Conservation (phyloP, 2,888 invertebrate species). For the Athetis lepigone region DNA sequence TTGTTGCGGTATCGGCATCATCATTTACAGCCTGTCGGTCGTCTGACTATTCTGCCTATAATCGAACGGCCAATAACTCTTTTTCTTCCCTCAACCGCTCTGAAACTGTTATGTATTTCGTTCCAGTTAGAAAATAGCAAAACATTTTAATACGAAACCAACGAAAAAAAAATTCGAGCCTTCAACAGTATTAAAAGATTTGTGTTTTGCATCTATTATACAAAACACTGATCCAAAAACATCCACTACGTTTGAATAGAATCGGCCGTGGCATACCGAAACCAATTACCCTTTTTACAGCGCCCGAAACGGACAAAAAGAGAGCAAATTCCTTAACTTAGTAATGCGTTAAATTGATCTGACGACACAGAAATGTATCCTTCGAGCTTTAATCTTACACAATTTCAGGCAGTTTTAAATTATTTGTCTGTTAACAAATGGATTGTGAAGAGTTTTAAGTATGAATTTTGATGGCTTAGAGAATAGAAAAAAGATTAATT, state of each 20-base stretch:
- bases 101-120: background rate
- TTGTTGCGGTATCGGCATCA: too few relatives aligned
- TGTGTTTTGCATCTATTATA: constrained; percentile 17
- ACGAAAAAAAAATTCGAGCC: background rate
- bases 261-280: constrained; percentile 43
- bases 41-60: too few relatives aligned
- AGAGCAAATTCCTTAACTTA: constrained; percentile 49
- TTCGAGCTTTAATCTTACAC: constrained; percentile 13
- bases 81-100: background rate
- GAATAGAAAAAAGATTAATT: too few relatives aligned
- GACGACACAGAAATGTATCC: constrained; percentile 30
- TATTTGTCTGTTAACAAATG: constrained; percentile 13
- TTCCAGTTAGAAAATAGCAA: background rate
- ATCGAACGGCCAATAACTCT: background rate
- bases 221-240: constrained; percentile 17
- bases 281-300: constrained; percentile 47
- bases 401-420: constrained; percentile 20
- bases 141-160: background rate
- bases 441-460: background rate
- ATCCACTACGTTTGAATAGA: constrained; percentile 32
- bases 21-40: too few relatives aligned
- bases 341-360: constrained; percentile 54
- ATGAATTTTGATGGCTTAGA: background rate
- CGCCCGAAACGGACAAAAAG: constrained; percentile 39
- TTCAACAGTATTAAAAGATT: constrained; percentile 4